These are phyloP conservation scores for Cirrhinus mrigala DNA, from an alignment of 2,797 vertebrate genomes.

Conservation along the genomic window DNA sequence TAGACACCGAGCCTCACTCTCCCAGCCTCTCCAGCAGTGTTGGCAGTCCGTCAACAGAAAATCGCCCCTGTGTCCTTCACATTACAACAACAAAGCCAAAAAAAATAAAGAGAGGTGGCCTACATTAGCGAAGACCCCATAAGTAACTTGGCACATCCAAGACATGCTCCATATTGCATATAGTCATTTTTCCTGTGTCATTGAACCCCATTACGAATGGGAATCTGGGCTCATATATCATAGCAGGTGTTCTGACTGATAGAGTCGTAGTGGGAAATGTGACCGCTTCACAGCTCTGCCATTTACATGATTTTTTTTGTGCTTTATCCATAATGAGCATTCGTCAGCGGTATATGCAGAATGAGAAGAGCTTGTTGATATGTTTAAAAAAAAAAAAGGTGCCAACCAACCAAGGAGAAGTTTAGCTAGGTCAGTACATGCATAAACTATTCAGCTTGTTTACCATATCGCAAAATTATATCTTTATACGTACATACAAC, in stretches of 20 bases:
- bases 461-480: no score
- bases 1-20: constrained; percentile 32
- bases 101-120: constrained; percentile 12
- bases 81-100: constrained; percentile 20
- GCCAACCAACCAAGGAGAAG: not conserved
- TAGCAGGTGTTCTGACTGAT: constrained; percentile 31
- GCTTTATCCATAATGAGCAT: constrained; percentile 4
- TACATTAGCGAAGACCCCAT: constrained; percentile 28
- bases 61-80: constrained; percentile 41
- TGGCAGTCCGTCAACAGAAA: constrained; percentile 35
- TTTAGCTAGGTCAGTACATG: no score
- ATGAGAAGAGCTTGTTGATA: not conserved
- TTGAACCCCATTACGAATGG: constrained; percentile 8
- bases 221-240: constrained; percentile 11
- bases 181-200: constrained; percentile 4
- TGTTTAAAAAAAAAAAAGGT: not conserved
- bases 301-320: not conserved
- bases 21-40: constrained; percentile 27
- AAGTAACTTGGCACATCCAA: constrained; percentile 4
- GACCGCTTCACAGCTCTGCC: not conserved
- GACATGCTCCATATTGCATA: constrained; percentile 23
- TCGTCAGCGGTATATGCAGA: constrained; percentile 4
- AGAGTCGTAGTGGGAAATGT: not conserved
- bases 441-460: no score
- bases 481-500: no score